Evolutionary conservation across 2,888 invertebrate genomes (phyloP), one percentile per base, ranked within the genome.

Genomic region (Aleiodes leptofemur): DNA sequence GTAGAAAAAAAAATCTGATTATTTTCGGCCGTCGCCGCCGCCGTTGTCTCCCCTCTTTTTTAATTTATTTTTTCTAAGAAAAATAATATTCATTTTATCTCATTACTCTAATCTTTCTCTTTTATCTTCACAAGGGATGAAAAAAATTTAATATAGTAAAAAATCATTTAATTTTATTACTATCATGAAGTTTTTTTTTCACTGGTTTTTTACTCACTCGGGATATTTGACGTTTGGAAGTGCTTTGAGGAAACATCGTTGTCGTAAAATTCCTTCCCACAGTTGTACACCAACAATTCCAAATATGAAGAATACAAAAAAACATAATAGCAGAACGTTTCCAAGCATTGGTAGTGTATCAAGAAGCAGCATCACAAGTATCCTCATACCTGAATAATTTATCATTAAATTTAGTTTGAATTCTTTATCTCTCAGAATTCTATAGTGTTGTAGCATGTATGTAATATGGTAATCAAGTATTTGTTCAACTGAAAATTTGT

Each of bases 241-340:
- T 80, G 94, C 91, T 79, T 94, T 93, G 77, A 97, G 92, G 89
- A 95, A 96, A 90, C 98, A 98, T 76, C 98, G 94, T 90, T 98
- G 98, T 81, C 99, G 92, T 72, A 99, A 92, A 78, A 99, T 96
- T 66, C 99, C 99, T 90, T 99, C 97, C 99, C 99, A 99, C 70
- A 99, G 92, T 90, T 99, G 99, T 55, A 99, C 99, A 23, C 99
- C 99, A 83, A 99, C 96, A 88, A 99, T 99, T 82, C 99, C 99
- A 89, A 99, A 99, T 90, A 99, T 99, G 93, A 99, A 99, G 94
- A 99, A 99, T 77, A 99, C 99, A 92, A 99, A 99, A 93, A 99
- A 99, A 91, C 99, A 99, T 80, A 99, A 92, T 82, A 99, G 92
- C 82, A 99, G 92, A 70, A 99, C 99, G 91, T 99, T 99, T 81